These are phyloP conservation scores for Ylistrum balloti DNA, from an alignment of 1,140 invertebrate genomes.

Conservation along the genomic window DNA sequence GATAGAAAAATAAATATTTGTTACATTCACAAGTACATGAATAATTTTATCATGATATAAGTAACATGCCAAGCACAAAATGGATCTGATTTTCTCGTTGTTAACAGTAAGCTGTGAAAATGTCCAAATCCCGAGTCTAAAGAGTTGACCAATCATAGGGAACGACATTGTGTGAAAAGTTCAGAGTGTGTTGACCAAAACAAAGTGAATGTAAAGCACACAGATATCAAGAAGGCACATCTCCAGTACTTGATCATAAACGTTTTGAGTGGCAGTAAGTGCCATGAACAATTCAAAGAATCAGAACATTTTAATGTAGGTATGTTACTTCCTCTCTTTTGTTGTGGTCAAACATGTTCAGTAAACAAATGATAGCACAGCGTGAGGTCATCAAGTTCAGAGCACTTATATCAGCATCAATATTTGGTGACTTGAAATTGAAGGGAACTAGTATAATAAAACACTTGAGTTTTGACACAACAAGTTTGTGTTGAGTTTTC, in stretches of 20 bases:
- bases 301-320: background rate
- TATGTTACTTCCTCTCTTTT: background rate
- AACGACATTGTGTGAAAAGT: background rate
- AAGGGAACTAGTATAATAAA: too few relatives aligned
- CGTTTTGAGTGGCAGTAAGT: background rate
- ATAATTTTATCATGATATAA: background rate
- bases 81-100: background rate
- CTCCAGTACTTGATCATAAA: background rate
- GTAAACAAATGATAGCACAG: background rate
- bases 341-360: background rate
- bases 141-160: background rate
- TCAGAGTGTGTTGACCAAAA: background rate
- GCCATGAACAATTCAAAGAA: background rate
- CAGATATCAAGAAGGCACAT: background rate
- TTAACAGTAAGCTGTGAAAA: slow-evolving; percentile 16
- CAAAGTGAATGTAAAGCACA: background rate
- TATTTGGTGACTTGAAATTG: background rate
- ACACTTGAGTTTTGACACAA: too few relatives aligned
- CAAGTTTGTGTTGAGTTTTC: too few relatives aligned
- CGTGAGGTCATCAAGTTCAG: background rate
- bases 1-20: slow-evolving; percentile 21
- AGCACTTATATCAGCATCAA: background rate
- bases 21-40: background rate
- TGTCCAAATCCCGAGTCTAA: background rate
- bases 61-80: background rate